These are phyloP conservation scores for Tyria jacobaeae DNA, from an alignment of 2,888 invertebrate species.

Conservation along the genomic window DNA sequence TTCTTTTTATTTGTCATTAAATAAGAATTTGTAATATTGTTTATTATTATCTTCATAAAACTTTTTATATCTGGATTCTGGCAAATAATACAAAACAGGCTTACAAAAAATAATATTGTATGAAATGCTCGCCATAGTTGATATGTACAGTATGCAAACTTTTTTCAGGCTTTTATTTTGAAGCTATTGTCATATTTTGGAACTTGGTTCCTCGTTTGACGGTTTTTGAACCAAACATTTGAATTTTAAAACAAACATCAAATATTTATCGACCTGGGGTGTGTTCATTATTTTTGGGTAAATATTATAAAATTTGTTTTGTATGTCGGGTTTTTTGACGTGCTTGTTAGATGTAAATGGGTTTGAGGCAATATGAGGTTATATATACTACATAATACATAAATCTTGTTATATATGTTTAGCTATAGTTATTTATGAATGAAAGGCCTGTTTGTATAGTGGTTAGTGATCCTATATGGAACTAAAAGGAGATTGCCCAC, in stretches of 20 bases:
- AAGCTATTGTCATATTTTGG: slow-evolving; percentile 7
- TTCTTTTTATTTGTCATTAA: too few relatives aligned
- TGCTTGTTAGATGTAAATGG: not conserved
- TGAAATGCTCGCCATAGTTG: not conserved
- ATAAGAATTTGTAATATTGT: too few relatives aligned
- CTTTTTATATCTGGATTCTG: too few relatives aligned
- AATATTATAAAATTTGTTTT: slow-evolving; percentile 12
- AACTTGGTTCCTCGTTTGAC: slow-evolving; percentile 1
- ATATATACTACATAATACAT: not conserved
- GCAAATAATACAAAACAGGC: not conserved
- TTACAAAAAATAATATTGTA: not conserved
- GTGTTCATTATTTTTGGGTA: slow-evolving; percentile 13
- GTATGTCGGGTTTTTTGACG: not conserved
- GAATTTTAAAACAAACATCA: slow-evolving; percentile 12
- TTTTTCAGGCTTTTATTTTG: slow-evolving; percentile 2
- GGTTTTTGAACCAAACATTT: slow-evolving; percentile 11
- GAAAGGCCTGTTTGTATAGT: too few relatives aligned
- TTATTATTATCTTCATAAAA: not conserved
- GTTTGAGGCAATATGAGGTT: not conserved
- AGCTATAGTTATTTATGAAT: too few relatives aligned
- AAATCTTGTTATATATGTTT: not conserved
- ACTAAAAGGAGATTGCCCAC: too few relatives aligned
- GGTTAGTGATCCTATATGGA: too few relatives aligned
- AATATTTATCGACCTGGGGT: slow-evolving; percentile 2
- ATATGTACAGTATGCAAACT: not conserved